A percentile compares a stretch with the other conserved stretches of the same genome.
Conservation (phyloP, 2,113 vertebrate genomes). For the Ranitomeya imitator region DNA sequence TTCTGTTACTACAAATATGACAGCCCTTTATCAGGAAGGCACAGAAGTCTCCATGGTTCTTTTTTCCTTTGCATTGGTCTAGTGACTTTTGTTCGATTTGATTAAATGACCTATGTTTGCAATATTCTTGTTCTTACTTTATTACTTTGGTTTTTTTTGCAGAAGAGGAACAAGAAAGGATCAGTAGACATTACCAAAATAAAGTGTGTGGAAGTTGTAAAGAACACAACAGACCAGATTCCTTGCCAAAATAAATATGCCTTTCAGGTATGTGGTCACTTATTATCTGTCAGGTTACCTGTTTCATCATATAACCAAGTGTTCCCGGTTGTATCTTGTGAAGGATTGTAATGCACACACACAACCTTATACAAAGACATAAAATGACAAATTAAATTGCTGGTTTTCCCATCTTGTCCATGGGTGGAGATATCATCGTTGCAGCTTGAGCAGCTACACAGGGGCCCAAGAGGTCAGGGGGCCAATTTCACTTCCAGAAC, state of each 20-base stretch:
- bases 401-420: no score
- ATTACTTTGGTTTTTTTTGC: conserved; percentile 54
- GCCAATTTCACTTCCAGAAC: no score
- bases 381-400: not conserved
- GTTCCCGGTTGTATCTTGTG: no score
- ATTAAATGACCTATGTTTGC: not conserved
- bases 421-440: no score
- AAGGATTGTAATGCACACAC: no score
- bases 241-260: conserved; percentile 95
- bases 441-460: no score
- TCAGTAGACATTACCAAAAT: conserved; percentile 86
- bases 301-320: not conserved
- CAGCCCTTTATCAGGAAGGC: not conserved
- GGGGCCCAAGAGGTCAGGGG: no score
- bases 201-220: conserved; percentile 91
- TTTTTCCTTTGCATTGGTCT: not conserved
- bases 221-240: conserved; percentile 76
- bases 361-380: not conserved
- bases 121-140: conserved; percentile 14
- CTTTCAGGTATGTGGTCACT: conserved; percentile 82
- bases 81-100: not conserved
- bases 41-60: not conserved
- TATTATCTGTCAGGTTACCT: not conserved
- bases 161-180: conserved; percentile 89
- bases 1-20: not conserved